Evolutionary conservation across 2,113 vertebrate species (phyloP), one percentile per base, ranked within the genome.

Genomic region (Indicator indicator): DNA sequence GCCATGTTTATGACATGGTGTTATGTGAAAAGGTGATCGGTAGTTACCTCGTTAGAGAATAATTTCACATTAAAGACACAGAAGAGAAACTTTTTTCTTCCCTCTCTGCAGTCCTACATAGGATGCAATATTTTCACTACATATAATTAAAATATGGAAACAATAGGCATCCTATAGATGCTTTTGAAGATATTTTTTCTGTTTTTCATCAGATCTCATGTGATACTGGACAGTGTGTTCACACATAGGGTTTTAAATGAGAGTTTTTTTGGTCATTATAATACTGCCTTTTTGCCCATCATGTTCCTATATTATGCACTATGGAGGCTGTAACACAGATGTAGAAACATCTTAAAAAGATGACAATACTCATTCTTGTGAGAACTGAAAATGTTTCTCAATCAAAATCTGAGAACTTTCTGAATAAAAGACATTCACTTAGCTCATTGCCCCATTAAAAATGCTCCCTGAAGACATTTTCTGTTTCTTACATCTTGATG

Each of bases 1-100:
- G 16, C 9, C 20, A 40, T 42, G 38, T 92, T 70, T 65, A 33
- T 82, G 71, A 85, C 17, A 70, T 52, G 50, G 23, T 52, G 23
- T 52, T 52, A 28, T 59, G 38, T 9, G 56, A 84, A 65, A 58
- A 60, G 5, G 6, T 14, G 9, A 75, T 36, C 33, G 79, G 32
- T 70, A 82, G 28, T 42, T 71, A 18, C 11, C 23, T 16, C 40
- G 56, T 7, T 40, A 63, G 24, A 36, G 26, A 86, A 55, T 54
- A 64, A 62, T 77, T 76, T 76, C 54, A 44, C 24, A 17, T 26
- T 58, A 33, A 55, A 68, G 9, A 46, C 28, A 16, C 10, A 64
- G 28, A 20, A 11, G 5, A 15, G 40, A 50, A 28, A 0, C 0
- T 18, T 30, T 1, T 6, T 14, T 16, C 5, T 27, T 11, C 44